Base-by-base conservation (phyloP, 2,797 vertebrate species). In the Moxostoma hubbsi region DNA sequence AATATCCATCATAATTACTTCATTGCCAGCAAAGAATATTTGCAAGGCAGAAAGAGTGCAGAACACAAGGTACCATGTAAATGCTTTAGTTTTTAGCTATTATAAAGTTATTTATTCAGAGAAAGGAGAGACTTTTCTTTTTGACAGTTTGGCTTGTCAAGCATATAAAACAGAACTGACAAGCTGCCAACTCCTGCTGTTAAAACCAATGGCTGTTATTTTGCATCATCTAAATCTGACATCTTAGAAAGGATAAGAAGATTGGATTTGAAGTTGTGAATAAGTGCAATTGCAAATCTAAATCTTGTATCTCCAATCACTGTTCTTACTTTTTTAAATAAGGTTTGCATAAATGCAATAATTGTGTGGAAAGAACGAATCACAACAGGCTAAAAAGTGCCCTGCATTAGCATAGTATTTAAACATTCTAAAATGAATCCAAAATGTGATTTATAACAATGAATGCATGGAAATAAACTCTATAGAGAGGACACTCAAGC, bases 181-280 rank as follows among this genome's bases (percentile, higher is more conserved):
- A 78, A 84, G 55, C 71, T 86, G 74, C 72, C 77, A 73, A 65
- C n/a, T 36, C 57, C 70, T 66, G 74, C 85, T 75, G 80, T 46
- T 73, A 50, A 79, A 82, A 36, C 36, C 71, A 11, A 67, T 59
- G 58, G 15, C 66, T 84, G 82, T 81, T 80, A 78, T 78, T 64
- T 54, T 55, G 36, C 15, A 81, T 86, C 62, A 86, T 57, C 65
- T 62, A 12, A 73, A 76, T 9, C 43, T 36, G n/a, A 45, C 36
- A 36, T 36, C 36, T 36, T 36, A 36, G 36, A 45, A 74, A 50
- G 55, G 24, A 69, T 12, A 9, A 43, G 9, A 59, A 11, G 53
- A 75, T 10, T 1, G 5, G 51, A 51, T 77, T 65, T 45, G 36
- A 6, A 62, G 15, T 9, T 47, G 36, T 11, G 5, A 51, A 9